Evolutionary conservation across 2,113 vertebrate genomes (phyloP).

Genomic region (Ibidorhyncha struthersii): DNA sequence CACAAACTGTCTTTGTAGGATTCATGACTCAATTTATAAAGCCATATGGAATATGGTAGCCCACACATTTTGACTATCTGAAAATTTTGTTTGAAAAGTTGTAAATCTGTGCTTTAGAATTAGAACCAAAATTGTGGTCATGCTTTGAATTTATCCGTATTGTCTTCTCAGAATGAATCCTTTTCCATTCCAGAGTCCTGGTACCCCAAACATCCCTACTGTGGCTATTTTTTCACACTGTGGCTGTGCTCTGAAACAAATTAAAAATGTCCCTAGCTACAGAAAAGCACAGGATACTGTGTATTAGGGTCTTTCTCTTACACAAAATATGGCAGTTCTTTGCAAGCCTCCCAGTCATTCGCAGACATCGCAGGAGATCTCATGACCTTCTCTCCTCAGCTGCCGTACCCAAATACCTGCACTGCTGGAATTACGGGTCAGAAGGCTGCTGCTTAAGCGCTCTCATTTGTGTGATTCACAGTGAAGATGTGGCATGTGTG

Average conservation of each 20-base stretch:
- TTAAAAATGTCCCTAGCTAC: not conserved
- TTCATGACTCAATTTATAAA: not conserved
- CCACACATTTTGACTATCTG: not conserved
- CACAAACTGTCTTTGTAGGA: not conserved
- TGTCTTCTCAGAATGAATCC: not conserved
- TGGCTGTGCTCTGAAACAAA: not conserved
- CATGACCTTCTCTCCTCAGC: not conserved
- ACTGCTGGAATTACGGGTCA: not conserved
- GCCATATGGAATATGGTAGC: not conserved
- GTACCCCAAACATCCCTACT: not conserved
- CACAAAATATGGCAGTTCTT: not conserved
- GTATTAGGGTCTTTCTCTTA: not conserved
- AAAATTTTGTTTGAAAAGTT: not conserved
- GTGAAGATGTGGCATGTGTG: not conserved
- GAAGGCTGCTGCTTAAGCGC: not conserved
- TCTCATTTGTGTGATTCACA: not conserved
- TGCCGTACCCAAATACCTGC: not conserved
- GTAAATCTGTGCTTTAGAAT: not conserved
- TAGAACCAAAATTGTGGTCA: not conserved
- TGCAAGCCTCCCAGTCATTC: not conserved
- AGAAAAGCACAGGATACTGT: not conserved
- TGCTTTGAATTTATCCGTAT: not conserved
- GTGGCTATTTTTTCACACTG: not conserved
- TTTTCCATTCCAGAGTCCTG: not conserved
- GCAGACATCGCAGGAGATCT: not conserved